A percentile compares a stretch with the other conserved stretches of the same genome.
Conservation (phyloP, 2,797 vertebrate genomes). For the Phrynocephalus guinanensis region DNA sequence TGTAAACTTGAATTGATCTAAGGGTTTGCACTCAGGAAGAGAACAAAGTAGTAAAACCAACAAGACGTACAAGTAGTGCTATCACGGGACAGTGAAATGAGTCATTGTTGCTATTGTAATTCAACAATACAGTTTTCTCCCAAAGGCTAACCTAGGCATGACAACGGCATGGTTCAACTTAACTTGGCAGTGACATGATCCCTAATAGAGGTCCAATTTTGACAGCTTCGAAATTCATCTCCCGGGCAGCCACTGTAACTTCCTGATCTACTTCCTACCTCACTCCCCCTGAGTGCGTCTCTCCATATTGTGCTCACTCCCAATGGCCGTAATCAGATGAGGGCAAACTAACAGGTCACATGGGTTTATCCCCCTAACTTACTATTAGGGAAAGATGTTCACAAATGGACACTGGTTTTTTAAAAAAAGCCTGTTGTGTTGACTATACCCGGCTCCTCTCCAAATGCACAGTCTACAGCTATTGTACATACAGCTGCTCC, state of each 20-base stretch:
- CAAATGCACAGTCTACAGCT: background rate
- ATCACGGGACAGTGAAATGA: background rate
- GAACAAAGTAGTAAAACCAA: background rate
- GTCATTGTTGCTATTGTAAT: background rate
- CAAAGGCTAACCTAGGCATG: background rate
- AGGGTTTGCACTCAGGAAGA: background rate
- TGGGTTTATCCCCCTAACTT: no score
- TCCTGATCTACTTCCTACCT: background rate
- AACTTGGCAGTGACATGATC: background rate
- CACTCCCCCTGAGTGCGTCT: background rate
- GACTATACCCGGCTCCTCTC: background rate
- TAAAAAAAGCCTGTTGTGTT: no score
- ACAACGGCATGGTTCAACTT: background rate
- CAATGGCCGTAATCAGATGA: no score
- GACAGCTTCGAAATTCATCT: background rate
- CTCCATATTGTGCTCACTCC: no score
- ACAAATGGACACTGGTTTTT: no score
- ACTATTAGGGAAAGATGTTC: no score
- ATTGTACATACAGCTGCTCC: no score
- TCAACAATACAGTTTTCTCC: background rate
- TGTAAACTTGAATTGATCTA: background rate
- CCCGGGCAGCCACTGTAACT: background rate
- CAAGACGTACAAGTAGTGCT: background rate
- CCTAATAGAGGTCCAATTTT: no score
- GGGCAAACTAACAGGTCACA: no score